phyloP scores from a whole-genome alignment of 2,888 invertebrate species.

The Elmis aenea region DNA sequence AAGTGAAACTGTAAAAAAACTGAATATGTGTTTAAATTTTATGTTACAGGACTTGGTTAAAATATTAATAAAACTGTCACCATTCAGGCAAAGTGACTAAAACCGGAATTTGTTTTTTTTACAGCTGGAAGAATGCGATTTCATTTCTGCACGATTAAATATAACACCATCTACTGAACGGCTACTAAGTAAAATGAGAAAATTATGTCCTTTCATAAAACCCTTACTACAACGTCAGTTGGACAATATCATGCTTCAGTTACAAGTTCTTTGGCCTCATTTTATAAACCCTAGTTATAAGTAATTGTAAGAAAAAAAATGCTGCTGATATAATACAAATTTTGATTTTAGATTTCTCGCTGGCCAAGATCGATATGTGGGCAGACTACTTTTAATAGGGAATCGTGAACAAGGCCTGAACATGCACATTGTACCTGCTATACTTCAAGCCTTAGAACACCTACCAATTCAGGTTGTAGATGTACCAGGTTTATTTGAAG shows the following conservation, averaged over 20 bases:
- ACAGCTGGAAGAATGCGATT: constrained; percentile 41
- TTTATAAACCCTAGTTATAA: constrained; percentile 36
- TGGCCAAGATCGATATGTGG: constrained; percentile 38
- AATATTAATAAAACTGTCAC: no score
- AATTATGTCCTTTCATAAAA: constrained; percentile 34
- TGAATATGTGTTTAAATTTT: no score
- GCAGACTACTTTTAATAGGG: constrained; percentile 38
- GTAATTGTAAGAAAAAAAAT: constrained; percentile 19
- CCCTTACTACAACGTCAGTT: constrained; percentile 40
- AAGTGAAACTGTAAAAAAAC: no score
- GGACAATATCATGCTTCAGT: constrained; percentile 32
- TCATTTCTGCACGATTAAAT: constrained; percentile 35
- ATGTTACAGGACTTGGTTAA: no score
- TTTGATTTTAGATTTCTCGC: constrained; percentile 31
- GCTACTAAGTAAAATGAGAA: constrained; percentile 32
- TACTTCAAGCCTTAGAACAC: constrained; percentile 54
- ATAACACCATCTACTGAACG: constrained; percentile 38
- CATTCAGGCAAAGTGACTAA: no score
- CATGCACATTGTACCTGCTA: constrained; percentile 57
- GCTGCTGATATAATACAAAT: background rate
- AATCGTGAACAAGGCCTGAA: constrained; percentile 51
- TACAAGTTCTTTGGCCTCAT: constrained; percentile 39
- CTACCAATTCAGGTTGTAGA: constrained; percentile 48
- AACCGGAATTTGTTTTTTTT: constrained; percentile 12
- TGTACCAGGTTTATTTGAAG: constrained; percentile 32